A percentile compares a stretch with the other conserved stretches of the same genome.
Evolutionary conservation across 2,113 vertebrate genomes (phyloP).

Genomic region (Onychostruthus taczanowskii): DNA sequence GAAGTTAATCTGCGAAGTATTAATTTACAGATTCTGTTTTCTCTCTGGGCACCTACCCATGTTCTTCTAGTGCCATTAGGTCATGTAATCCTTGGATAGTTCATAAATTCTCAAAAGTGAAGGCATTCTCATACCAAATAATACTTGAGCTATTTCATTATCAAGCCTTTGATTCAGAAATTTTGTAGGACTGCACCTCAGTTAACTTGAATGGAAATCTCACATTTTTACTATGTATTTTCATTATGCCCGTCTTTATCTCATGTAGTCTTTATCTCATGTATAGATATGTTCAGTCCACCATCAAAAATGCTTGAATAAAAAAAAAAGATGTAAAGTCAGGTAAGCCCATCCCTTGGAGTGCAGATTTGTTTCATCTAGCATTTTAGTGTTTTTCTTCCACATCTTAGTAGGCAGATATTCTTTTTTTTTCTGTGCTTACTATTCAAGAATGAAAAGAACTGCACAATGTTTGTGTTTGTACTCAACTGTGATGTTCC

Average conservation of each 20-base stretch:
- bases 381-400: neutral
- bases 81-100: neutral
- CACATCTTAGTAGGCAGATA: neutral
- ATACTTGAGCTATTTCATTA: neutral
- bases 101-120: neutral
- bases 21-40: neutral
- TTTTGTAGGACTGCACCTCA: neutral
- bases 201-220: neutral
- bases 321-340: neutral
- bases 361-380: neutral
- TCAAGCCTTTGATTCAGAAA: neutral
- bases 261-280: neutral
- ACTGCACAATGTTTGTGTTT: neutral
- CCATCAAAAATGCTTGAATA: neutral
- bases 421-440: neutral
- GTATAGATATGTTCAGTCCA: neutral
- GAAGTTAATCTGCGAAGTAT: neutral
- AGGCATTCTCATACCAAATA: neutral
- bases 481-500: neutral
- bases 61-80: neutral
- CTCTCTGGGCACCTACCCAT: neutral
- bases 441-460: neutral
- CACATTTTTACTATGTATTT: neutral
- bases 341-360: neutral
- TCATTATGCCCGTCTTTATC: neutral